Percentiles rank a stretch among this genome's conserved stretches.
These are phyloP conservation scores for Natrix natrix DNA, from an alignment of 2,797 vertebrate species.

Conservation along the genomic window DNA sequence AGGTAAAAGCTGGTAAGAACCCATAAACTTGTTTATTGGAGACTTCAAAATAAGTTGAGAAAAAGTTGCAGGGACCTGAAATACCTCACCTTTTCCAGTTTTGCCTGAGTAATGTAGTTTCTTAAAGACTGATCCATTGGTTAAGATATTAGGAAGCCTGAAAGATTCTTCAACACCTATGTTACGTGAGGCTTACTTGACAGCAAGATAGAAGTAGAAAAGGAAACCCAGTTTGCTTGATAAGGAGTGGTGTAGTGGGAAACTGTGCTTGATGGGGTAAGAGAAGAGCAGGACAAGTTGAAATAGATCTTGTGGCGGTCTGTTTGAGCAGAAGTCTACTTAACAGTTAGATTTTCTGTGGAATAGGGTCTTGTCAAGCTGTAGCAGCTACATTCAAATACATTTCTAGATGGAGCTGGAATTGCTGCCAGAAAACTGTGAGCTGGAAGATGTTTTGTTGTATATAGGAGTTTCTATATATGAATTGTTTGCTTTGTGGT, in stretches of 20 bases:
- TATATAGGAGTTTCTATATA: neutral
- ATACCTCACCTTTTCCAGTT: neutral
- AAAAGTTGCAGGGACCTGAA: neutral
- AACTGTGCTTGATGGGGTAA: neutral
- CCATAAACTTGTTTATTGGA: neutral
- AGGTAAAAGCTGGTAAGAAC: neutral
- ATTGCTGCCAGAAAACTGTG: neutral
- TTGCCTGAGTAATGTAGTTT: neutral
- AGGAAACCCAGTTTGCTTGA: neutral
- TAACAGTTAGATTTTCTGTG: neutral
- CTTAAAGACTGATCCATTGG: neutral
- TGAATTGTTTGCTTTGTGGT: neutral
- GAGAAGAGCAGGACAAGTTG: neutral
- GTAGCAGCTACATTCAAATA: neutral
- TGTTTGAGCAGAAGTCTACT: neutral
- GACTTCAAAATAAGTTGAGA: neutral
- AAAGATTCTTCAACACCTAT: neutral
- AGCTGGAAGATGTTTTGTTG: neutral
- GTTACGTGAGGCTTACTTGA: neutral
- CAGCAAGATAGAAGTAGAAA: neutral
- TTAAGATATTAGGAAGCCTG: neutral
- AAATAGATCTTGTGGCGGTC: neutral
- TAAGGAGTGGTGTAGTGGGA: neutral
- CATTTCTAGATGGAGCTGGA: neutral
- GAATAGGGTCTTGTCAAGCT: neutral